phyloP scores from a whole-genome alignment of 1,140 invertebrate genomes.

The Caerostris extrusa region DNA sequence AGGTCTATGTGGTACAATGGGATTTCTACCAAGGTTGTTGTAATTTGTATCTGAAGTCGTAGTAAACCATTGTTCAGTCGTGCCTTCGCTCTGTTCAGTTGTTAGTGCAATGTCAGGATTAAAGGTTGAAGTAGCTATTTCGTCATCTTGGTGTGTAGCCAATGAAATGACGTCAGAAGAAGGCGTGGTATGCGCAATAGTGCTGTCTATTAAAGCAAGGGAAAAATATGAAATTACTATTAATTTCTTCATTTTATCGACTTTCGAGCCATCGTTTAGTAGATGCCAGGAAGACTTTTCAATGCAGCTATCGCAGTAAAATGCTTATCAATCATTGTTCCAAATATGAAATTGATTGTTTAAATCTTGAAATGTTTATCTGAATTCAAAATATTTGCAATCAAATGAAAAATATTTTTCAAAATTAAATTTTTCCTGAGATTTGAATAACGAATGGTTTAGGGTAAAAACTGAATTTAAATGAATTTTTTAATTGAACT shows the following conservation, averaged over 20 bases:
- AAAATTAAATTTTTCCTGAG: too few relatives aligned
- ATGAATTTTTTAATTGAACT: too few relatives aligned
- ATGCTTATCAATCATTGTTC: background rate
- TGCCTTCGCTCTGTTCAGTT: slow-evolving; percentile 65
- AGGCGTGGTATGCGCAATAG: slow-evolving; percentile 51
- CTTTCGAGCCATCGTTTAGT: slow-evolving; percentile 61
- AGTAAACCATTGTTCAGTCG: slow-evolving; percentile 76
- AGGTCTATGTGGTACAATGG: slow-evolving; percentile 26
- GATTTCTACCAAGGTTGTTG: slow-evolving; percentile 18
- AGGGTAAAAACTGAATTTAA: too few relatives aligned
- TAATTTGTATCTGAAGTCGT: slow-evolving; percentile 42
- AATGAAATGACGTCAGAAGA: slow-evolving; percentile 47
- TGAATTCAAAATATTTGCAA: too few relatives aligned
- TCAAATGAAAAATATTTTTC: too few relatives aligned
- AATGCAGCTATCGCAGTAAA: background rate
- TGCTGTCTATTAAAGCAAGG: slow-evolving; percentile 62
- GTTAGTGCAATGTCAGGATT: slow-evolving; percentile 71
- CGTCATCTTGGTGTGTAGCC: slow-evolving; percentile 17
- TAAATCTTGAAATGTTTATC: too few relatives aligned
- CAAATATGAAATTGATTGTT: too few relatives aligned
- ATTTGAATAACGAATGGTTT: too few relatives aligned
- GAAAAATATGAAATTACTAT: slow-evolving; percentile 23
- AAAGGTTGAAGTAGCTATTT: slow-evolving; percentile 51
- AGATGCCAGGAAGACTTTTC: background rate
- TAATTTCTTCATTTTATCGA: slow-evolving; percentile 6